These are phyloP conservation scores for Spialia ferax DNA, from an alignment of 2,888 invertebrate species.

Conservation along the genomic window DNA sequence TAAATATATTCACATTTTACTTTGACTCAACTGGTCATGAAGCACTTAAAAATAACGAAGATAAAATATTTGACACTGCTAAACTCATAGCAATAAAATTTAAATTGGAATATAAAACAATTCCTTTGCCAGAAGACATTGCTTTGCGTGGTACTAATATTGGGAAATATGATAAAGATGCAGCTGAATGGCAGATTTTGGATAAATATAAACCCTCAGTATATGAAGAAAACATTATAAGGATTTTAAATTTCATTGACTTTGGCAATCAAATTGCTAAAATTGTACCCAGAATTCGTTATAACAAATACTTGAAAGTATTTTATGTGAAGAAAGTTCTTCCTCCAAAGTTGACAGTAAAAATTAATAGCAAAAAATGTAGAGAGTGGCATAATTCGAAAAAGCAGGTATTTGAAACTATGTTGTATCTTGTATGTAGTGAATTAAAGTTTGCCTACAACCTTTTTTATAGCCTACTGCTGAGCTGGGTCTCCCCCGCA, in stretches of 20 bases:
- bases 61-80: slow-evolving; percentile 66
- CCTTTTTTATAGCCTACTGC: too few relatives aligned
- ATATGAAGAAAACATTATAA: slow-evolving; percentile 91
- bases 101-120: slow-evolving; percentile 86
- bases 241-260: slow-evolving; percentile 92
- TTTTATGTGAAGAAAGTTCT: slow-evolving; percentile 73
- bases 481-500: too few relatives aligned
- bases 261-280: slow-evolving; percentile 92
- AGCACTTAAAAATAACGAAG: slow-evolving; percentile 52
- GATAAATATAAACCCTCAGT: slow-evolving; percentile 82
- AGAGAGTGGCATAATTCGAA: slow-evolving; percentile 81
- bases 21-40: slow-evolving; percentile 68
- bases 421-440: neutral
- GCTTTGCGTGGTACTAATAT: slow-evolving; percentile 90
- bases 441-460: too few relatives aligned
- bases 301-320: slow-evolving; percentile 84
- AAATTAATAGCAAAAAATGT: slow-evolving; percentile 72
- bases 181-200: slow-evolving; percentile 90
- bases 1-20: slow-evolving; percentile 93
- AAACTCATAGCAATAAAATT: slow-evolving; percentile 76
- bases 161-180: slow-evolving; percentile 89
- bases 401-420: slow-evolving; percentile 61
- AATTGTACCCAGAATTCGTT: slow-evolving; percentile 89
- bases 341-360: slow-evolving; percentile 67
- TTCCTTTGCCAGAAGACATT: slow-evolving; percentile 92